Base-by-base conservation (phyloP, 1,140 invertebrate genomes). In the Atta colombica region DNA sequence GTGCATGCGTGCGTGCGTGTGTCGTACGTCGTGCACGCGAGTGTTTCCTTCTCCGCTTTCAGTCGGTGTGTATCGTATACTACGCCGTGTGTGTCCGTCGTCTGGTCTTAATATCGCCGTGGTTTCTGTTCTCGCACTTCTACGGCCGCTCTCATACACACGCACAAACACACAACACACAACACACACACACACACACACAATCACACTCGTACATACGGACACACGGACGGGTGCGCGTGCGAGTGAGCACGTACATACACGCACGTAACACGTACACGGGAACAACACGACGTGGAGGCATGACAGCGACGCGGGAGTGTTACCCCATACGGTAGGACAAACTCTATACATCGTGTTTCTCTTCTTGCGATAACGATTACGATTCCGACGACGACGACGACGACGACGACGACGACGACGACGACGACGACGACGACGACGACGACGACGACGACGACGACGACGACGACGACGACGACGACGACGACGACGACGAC, bases 271-370 rank as follows among this genome's bases (percentile, higher is more conserved):
- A 31, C 68, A 74, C 49, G 8, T 8, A 69, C 7, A 25, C 63
- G 28, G 45, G 5, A 49, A 78, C 61, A 21, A 4, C 77, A 84
- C 75, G 77, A 89, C 85, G 89, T 86, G 75, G 75, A 93, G 89
- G 87, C 90, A 94, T 94, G 94, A 93, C 94, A 91, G 94, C 94
- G 88, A 94, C 93, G 93, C 94, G 93, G 93, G 94, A 94, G 92
- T 94, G 93, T 93, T 94, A 94, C 92, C 94, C 94, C 92, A 94
- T 94, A 94, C 94, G 94, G 94, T 94, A 94, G 93, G 94, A 75
- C 77, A 89, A 89, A 82, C 60, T 66, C 12, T 51, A 72, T 84
- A 65, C 35, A 55, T 55, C 68, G 66, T 81, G 55, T 72, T 35
- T 18, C 61, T 88, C 63, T 80, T 81, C 69, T 87, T n/a, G n/a